A percentile compares a stretch with the other conserved stretches of the same genome.
These are phyloP conservation scores for Sterna hirundo DNA, from an alignment of 2,113 vertebrate genomes.

Conservation along the genomic window DNA sequence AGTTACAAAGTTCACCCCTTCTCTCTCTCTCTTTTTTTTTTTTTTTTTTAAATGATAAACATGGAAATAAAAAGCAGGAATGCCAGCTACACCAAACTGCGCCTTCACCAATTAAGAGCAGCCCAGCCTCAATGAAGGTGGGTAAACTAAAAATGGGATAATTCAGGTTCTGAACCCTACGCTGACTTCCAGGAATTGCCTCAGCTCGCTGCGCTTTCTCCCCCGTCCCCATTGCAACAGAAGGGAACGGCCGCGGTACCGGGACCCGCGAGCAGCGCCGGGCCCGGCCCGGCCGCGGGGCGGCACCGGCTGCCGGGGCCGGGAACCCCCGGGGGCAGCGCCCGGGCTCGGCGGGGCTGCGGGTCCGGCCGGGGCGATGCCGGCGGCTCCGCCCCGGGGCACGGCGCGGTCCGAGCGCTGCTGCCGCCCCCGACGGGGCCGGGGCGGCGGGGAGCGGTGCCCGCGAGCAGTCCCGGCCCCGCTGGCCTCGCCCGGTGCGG, in stretches of 20 bases:
- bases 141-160: accelerated
- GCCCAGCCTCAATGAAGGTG: accelerated
- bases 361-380: no score
- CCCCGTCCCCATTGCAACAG: not conserved
- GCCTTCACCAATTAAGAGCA: accelerated
- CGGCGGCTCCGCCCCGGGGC: no score
- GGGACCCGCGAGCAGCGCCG: not conserved
- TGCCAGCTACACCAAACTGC: no score
- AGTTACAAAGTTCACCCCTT: not conserved
- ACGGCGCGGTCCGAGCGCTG: no score
- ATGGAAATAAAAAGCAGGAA: not conserved
- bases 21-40: not conserved
- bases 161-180: not conserved
- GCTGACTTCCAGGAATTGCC: not conserved
- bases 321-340: no score
- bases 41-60: not conserved
- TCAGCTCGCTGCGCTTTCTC: accelerated
- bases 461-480: no score
- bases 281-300: no score
- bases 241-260: not conserved
- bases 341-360: no score
- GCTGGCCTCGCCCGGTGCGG: no score
- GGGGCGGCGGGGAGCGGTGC: no score
- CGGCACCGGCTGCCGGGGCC: no score
- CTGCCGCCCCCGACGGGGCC: no score